Evolutionary conservation across 2,113 vertebrate species (phyloP).

Genomic region (Semicossyphus pulcher): DNA sequence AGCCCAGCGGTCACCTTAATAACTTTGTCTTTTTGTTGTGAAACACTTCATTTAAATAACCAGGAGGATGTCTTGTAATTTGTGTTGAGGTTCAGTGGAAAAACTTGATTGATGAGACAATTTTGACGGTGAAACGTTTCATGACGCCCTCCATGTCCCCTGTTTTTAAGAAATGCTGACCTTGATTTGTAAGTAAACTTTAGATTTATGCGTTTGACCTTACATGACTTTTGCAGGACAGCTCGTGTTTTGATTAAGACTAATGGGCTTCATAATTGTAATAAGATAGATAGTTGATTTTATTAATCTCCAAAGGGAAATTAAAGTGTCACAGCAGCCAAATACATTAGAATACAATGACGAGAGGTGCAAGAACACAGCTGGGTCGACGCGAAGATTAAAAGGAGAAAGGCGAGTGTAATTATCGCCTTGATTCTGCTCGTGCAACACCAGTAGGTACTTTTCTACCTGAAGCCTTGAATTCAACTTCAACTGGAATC

Average conservation of each 20-base stretch:
- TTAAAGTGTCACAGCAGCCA: neutral
- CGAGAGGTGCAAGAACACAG: neutral
- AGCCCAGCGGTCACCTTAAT: too few relatives aligned
- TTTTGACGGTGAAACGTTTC: too few relatives aligned
- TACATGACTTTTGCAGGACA: too few relatives aligned
- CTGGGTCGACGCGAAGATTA: neutral
- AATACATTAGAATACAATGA: neutral
- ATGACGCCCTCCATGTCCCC: too few relatives aligned
- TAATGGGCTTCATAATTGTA: neutral
- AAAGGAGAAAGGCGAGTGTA: neutral
- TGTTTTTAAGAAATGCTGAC: neutral
- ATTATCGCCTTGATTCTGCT: neutral
- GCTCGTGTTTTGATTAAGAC: neutral
- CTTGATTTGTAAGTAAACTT: neutral
- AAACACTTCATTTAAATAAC: too few relatives aligned
- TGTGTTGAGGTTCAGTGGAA: too few relatives aligned
- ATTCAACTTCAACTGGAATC: neutral
- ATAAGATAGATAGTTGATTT: neutral
- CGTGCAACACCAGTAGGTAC: neutral
- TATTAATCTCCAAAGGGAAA: neutral
- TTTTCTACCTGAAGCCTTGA: neutral
- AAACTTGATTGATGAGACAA: too few relatives aligned
- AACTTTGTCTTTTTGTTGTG: too few relatives aligned
- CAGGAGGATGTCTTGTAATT: too few relatives aligned
- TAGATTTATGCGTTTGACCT: neutral